Evolutionary conservation across 2,888 invertebrate species (phyloP).

Genomic region (Podabrus alpinus): DNA sequence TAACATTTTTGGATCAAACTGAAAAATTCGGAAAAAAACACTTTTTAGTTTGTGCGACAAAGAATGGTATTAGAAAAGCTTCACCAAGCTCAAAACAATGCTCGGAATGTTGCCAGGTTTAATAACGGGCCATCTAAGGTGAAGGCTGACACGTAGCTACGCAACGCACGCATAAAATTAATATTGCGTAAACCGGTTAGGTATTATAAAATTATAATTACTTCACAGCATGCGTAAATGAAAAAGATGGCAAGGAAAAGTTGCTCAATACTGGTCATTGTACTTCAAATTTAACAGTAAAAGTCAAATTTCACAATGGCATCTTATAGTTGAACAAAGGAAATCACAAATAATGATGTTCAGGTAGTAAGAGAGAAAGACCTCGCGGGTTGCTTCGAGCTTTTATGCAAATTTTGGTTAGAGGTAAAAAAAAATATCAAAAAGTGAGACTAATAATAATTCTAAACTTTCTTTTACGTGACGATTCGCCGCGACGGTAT

Average conservation of each 20-base stretch:
- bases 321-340: background rate
- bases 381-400: too few species aligned
- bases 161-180: background rate
- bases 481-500: too few species aligned
- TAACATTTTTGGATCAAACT: background rate
- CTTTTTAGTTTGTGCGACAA: background rate
- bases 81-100: background rate
- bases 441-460: too few species aligned
- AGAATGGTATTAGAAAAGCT: background rate
- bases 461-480: too few species aligned
- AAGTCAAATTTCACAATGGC: background rate
- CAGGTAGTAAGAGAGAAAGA: background rate
- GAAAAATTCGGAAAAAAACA: background rate
- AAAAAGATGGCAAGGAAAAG: background rate
- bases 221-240: background rate
- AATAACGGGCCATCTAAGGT: background rate
- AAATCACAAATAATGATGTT: background rate
- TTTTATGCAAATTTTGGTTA: too few species aligned
- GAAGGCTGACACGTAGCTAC: background rate
- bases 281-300: background rate
- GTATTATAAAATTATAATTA: background rate
- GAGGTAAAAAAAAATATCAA: too few species aligned
- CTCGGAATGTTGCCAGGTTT: background rate
- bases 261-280: background rate
- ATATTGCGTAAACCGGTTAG: slow-evolving; percentile 1